A percentile compares a stretch with the other conserved stretches of the same genome.
These are phyloP conservation scores for Sorex fumeus DNA, from an alignment of 2,113 vertebrate species.

Conservation along the genomic window DNA sequence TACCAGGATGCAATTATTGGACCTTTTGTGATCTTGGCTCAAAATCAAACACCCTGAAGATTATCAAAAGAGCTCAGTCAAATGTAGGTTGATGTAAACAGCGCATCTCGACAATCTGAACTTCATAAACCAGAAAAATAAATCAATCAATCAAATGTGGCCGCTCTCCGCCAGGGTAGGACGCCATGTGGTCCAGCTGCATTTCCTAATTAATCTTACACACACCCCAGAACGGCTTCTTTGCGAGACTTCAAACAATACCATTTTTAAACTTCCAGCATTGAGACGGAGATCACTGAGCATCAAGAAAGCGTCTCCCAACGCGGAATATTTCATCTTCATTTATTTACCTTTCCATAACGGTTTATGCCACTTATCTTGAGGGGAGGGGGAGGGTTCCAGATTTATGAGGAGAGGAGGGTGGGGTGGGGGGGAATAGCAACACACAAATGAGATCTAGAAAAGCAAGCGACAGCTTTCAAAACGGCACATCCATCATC, in stretches of 20 bases:
- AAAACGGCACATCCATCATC: slow-evolving; percentile 79
- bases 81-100: background rate
- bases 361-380: slow-evolving; percentile 51
- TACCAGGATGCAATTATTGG: slow-evolving; percentile 19
- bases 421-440: background rate
- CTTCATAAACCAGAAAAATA: background rate
- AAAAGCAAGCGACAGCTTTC: slow-evolving; percentile 64
- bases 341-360: slow-evolving; percentile 62
- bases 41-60: slow-evolving; percentile 41
- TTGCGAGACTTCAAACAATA: slow-evolving; percentile 43
- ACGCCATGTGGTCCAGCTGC: slow-evolving; percentile 21
- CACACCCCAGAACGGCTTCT: background rate
- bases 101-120: background rate
- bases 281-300: slow-evolving; percentile 48
- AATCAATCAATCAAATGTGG: slow-evolving; percentile 29
- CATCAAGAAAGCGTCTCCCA: slow-evolving; percentile 32
- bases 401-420: slow-evolving; percentile 64
- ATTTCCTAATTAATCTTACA: slow-evolving; percentile 48
- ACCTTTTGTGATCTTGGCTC: slow-evolving; percentile 13
- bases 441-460: slow-evolving; percentile 72
- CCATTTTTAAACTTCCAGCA: slow-evolving; percentile 49
- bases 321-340: slow-evolving; percentile 58
- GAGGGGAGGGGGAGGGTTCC: background rate
- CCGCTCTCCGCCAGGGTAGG: background rate
- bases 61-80: slow-evolving; percentile 14